Base-by-base conservation (phyloP, 53 echinoderm and acorn worm species). In the Glandiceps talaboti region DNA sequence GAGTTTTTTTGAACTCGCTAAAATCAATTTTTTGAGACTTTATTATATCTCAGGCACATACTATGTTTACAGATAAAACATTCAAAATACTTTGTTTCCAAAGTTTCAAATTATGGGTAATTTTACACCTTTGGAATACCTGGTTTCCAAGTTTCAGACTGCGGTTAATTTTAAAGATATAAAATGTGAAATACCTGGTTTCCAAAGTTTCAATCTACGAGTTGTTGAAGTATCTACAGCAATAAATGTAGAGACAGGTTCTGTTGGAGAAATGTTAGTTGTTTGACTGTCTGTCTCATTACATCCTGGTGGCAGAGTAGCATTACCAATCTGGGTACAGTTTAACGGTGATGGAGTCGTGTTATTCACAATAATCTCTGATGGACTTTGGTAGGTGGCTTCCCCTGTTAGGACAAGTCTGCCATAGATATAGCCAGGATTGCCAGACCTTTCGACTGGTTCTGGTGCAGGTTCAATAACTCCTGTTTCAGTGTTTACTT, bases 381-480 rank as follows among this genome's bases (percentile, higher is more conserved):
- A n/a, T 45, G 64, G 78, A 1, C 84, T 80, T 0, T 86, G 77
- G 32, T 73, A 77, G 32, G 88, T 25, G 14, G 85, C 86, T 14
- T 77, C 74, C 14, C 97, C 97, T 0, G 93, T 85, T 30, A 97
- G 79, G 27, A 97, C 87, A 30, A 80, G 32, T n/a, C 83, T 85
- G 25, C 97, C 91, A 12, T 81, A 80, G 76, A 87, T 77, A 29
- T 97, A 97, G 1, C 97, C 97, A 1, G 97, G 97, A 74, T 93
- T 97, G 1, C 97, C 97, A 1, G 97, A 97, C 74, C 89, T 81
- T 30, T 85, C 33, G 25, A 45, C 78, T 30, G 84, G 88, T 27
- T 82, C 30, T 10, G 64, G 64, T 1, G 80, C 27, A 27, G 77
- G 77, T 25, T 87, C 85, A 32, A 78, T 1, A 26, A 1, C 32